Evolutionary conservation across 2,888 invertebrate genomes (phyloP), one percentile per base, ranked within the genome.

Genomic region (Gibbula magus): DNA sequence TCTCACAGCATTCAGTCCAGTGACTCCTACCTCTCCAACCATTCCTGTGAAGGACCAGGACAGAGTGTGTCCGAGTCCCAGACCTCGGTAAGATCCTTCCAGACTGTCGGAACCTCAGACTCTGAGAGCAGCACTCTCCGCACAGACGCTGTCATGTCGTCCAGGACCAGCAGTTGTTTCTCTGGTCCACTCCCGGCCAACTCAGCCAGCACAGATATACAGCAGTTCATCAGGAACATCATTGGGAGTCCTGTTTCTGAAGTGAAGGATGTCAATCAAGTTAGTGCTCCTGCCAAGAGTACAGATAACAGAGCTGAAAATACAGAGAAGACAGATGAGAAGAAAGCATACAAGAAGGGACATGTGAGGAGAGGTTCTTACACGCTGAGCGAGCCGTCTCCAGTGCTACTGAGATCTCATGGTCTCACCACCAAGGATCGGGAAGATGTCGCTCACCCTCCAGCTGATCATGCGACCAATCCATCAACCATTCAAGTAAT

Each of bases 301-400:
- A 2, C 20, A 20, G 32, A 22, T 4, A 16, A 16, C 20, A 39
- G 20, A 20, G 45, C n/a, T 73, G 73, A 73, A 16, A n/a, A 16
- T n/a, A 39, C 18, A 39, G 32, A 39, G 32, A 20, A 39, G 20
- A 45, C 32, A 20, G 20, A 18, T 20, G 32, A 54, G 53, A 54
- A 56, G 22, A 77, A 77, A 39, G 45, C 13, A 18, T 45, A 39
- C 18, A 20, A 25, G 8, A 52, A 39, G 54, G 80, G 53, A 35
- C 89, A 90, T 78, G 94, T 95, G 16, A 94, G 96, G 76, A 96
- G 96, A 88, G 95, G 96, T 82, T 97, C 97, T 0, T 97, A 97
- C 89, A 96, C 96, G 0, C 92, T 97, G 73, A 95, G 96, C 0
- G 94, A 94, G 29, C 97, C 97, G 0, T 96, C 97, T 89, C 96